A percentile compares a stretch with the other conserved stretches of the same genome.
These are phyloP conservation scores for Polypterus bichir DNA, from an alignment of 2,113 vertebrate genomes.

Conservation along the genomic window DNA sequence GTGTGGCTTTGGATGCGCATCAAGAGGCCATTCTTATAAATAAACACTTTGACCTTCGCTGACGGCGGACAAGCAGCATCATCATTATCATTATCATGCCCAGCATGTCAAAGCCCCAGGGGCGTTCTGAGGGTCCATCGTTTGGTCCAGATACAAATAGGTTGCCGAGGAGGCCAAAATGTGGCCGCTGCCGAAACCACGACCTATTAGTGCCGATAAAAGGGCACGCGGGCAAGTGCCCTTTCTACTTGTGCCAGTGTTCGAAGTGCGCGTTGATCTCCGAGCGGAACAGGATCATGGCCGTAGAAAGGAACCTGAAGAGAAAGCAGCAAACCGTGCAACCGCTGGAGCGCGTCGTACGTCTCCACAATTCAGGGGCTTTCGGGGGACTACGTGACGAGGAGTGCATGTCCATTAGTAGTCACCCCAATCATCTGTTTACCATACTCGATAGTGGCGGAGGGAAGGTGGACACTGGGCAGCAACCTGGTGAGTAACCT, in stretches of 20 bases:
- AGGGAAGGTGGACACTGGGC: too few species aligned
- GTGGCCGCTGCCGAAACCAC: constrained; percentile 66
- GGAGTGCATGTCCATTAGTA: too few species aligned
- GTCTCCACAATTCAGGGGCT: too few species aligned
- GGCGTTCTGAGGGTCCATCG: neutral
- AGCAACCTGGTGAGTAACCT: too few species aligned
- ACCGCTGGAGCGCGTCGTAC: neutral
- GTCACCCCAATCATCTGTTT: too few species aligned
- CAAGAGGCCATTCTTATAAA: too few species aligned
- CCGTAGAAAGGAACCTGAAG: constrained; percentile 47
- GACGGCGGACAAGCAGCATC: too few species aligned
- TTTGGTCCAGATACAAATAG: constrained; percentile 3
- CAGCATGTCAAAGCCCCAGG: neutral
- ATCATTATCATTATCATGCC: neutral
- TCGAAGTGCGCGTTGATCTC: constrained; percentile 62
- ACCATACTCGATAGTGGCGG: too few species aligned
- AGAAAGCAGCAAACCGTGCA: constrained; percentile 13
- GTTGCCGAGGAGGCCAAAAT: constrained; percentile 47
- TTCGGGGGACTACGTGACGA: too few species aligned
- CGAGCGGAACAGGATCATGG: constrained; percentile 62
- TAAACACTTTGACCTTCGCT: too few species aligned
- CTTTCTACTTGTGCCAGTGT: constrained; percentile 57
- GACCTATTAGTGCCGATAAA: constrained; percentile 60
- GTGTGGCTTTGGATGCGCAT: too few species aligned
- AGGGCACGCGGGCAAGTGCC: constrained; percentile 59